A percentile compares a stretch with the other conserved stretches of the same genome.
phyloP scores from a whole-genome alignment of 2,113 vertebrate genomes.

The Xiphias gladius region DNA sequence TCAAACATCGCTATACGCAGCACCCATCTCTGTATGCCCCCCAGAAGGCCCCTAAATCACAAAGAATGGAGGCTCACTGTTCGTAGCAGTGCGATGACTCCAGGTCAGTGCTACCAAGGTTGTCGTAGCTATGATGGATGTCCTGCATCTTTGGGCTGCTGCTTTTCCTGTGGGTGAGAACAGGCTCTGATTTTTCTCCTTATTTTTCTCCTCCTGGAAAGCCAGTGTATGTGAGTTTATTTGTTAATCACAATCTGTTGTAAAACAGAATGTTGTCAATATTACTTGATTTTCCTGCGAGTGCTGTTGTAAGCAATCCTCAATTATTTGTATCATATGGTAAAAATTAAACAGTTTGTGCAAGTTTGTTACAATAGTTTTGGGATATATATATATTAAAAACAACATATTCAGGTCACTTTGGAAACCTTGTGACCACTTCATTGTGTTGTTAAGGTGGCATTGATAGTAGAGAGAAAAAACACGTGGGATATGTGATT shows the following conservation, averaged over 20 bases:
- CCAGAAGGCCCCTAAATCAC: conserved; percentile 62
- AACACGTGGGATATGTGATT: too few relatives aligned
- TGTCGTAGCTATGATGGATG: conserved; percentile 56
- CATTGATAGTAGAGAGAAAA: too few relatives aligned
- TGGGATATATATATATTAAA: not conserved
- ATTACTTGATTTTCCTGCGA: not conserved
- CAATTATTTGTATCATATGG: not conserved
- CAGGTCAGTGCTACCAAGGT: conserved; percentile 43
- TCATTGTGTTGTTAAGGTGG: too few relatives aligned
- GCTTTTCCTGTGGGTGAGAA: conserved; percentile 8
- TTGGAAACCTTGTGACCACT: too few relatives aligned
- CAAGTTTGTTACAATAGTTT: not conserved
- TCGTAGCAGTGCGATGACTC: conserved; percentile 20
- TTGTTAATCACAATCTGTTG: not conserved
- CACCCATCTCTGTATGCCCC: conserved; percentile 24
- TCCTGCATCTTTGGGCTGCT: conserved; percentile 21
- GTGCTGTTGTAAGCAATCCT: too few relatives aligned
- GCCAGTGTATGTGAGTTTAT: not conserved
- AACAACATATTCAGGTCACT: too few relatives aligned
- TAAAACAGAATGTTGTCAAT: not conserved
- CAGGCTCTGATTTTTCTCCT: conserved; percentile 8
- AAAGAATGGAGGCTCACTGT: conserved; percentile 8
- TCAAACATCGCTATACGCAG: conserved; percentile 5
- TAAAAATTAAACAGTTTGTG: not conserved
- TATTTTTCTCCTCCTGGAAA: not conserved